Evolutionary conservation across 2,797 vertebrate genomes (phyloP), one percentile per base, ranked within the genome.

Genomic region (Crypturellus tataupa): DNA sequence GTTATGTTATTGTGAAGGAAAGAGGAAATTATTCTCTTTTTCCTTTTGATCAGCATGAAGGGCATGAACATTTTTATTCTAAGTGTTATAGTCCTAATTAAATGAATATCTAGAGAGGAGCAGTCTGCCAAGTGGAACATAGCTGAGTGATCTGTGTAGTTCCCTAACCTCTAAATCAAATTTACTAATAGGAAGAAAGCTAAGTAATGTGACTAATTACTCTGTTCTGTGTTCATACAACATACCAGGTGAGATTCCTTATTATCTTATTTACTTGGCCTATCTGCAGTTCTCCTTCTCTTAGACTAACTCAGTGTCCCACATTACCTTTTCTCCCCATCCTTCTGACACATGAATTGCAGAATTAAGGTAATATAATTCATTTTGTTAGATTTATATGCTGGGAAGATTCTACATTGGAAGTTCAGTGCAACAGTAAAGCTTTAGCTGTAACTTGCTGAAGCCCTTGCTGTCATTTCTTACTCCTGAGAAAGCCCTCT

Each of bases 401-500:
- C 60, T 82, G 51, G 20, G 5, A 68, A 42, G 21, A 75, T 91
- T 85, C 69, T 89, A 71, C 47, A 24, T 21, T 63, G 29, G 39
- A 49, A 2, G 1, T 75, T 85, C 69, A 71, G 21, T 70, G 37
- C 78, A 89, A 19, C 64, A n/a, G 53, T 68, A 12, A 87, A 80
- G 63, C 71, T 93, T 83, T 72, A 87, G 58, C 25, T 85, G 49
- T 59, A 72, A 75, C 33, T 78, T 85, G 76, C 33, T 82, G 83
- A 87, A 53, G 27, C 62, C 63, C 29, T 62, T 2, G 2, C 51
- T 92, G n/a, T 78, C 16, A 69, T 84, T 88, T 93, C 78, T 90
- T 64, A 62, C 68, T 84, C 87, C 70, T 81, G 73, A 91, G 83
- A 96, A 94, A 73, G 91, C 35, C 67, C 72, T 87, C 69, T 81